Base-by-base conservation (phyloP, 1,140 invertebrate species). In the Drosophila persimilis region DNA sequence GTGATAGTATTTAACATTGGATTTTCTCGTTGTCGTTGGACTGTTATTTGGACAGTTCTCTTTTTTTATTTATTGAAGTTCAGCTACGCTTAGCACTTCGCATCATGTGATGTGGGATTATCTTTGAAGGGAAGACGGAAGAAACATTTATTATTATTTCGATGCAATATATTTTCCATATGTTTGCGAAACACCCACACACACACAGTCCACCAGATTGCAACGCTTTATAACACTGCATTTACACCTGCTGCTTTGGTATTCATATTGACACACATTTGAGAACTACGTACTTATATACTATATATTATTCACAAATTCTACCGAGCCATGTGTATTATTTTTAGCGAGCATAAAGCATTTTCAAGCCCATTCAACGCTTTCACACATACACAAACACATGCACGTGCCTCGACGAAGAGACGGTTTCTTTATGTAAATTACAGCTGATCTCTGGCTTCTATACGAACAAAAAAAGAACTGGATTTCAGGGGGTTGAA, bases 181-280 rank as follows among this genome's bases (percentile, higher is more conserved):
- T 86, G 80, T 80, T 85, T 73, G 73, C 80, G 51, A 70, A 56
- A 71, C 52, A 44, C 55, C 13, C 24, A 52, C 57, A 45, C 41
- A 44, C 67, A 57, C 59, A 66, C 31, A 62, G 24, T 11, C 53
- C 26, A 8, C 39, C 41, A 6, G n/a, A 35, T 50, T 73, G 67
- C 47, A 45, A 31, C 78, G 66, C 55, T 81, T 67, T 69, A 53
- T 75, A 80, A 77, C 78, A 81, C 78, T 81, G 41, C 52, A 72
- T 46, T 73, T 84, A 72, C 80, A 83, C 80, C 80, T 83, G 80
- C 80, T 83, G 54, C 43, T 62, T 73, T 66, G 31, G 58, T 29
- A 39, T 35, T 48, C 52, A 43, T 26, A 63, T 73, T 86, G 80
- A 84, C 80, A 84, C 80, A 84, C 81, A 86, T 86, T 81, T 67